A percentile compares a stretch with the other conserved stretches of the same genome.
Conservation (phyloP, 2,888 invertebrate species). For the Dorcus hopei region DNA sequence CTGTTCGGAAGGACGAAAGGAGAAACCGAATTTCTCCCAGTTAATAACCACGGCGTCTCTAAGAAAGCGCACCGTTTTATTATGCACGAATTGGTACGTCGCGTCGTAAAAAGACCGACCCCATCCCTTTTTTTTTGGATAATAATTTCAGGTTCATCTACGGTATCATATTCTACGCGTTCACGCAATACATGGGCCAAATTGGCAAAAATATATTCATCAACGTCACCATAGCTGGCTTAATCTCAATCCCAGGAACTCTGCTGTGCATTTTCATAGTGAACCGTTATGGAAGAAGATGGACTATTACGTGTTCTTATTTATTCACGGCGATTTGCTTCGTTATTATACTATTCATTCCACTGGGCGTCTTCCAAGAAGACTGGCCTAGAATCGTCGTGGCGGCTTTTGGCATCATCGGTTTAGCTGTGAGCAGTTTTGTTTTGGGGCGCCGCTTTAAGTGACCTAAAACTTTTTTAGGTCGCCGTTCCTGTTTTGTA, state of each 20-base stretch:
- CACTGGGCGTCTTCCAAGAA: slow-evolving; percentile 46
- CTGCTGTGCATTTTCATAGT: slow-evolving; percentile 54
- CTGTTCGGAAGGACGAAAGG: slow-evolving; percentile 31
- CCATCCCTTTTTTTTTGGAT: not conserved
- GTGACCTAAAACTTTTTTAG: slow-evolving; percentile 40
- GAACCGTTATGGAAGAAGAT: slow-evolving; percentile 52
- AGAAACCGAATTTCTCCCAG: slow-evolving; percentile 45
- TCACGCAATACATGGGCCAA: slow-evolving; percentile 58
- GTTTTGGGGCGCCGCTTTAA: not conserved
- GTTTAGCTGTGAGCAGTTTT: slow-evolving; percentile 58
- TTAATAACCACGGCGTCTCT: slow-evolving; percentile 54
- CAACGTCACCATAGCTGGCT: slow-evolving; percentile 54
- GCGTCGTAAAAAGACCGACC: slow-evolving; percentile 30
- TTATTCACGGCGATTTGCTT: slow-evolving; percentile 53
- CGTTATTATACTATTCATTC: slow-evolving; percentile 51
- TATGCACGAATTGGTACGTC: slow-evolving; percentile 58
- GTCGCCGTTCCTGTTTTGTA: slow-evolving; percentile 61
- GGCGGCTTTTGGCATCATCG: slow-evolving; percentile 63
- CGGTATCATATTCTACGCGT: slow-evolving; percentile 59
- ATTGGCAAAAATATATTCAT: slow-evolving; percentile 56
- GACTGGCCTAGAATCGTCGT: slow-evolving; percentile 59
- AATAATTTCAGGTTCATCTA: slow-evolving; percentile 53
- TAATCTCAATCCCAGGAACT: slow-evolving; percentile 56
- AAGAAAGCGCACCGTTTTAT: slow-evolving; percentile 50
- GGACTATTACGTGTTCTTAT: slow-evolving; percentile 52